Evolutionary conservation across 2,113 vertebrate genomes (phyloP).

Genomic region (Epinephelus cyanopodus): DNA sequence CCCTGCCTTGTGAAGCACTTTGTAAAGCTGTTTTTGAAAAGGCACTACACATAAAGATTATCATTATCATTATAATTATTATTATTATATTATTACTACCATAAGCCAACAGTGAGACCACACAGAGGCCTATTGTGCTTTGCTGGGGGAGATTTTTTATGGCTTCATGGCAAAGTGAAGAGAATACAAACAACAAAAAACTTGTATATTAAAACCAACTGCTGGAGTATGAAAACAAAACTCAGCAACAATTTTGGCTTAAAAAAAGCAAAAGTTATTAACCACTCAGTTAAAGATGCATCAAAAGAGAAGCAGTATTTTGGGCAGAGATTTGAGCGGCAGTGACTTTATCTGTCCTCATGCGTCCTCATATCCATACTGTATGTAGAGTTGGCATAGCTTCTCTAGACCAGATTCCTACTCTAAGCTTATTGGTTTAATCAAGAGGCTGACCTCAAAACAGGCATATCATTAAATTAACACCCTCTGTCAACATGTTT

Average conservation of each 20-base stretch:
- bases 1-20: too few species aligned
- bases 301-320: neutral
- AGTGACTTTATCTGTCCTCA: neutral
- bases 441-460: constrained; percentile 46
- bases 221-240: too few species aligned
- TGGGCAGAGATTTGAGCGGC: neutral
- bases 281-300: neutral
- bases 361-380: neutral
- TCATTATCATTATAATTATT: too few species aligned
- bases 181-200: neutral
- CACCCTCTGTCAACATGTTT: constrained; percentile 34
- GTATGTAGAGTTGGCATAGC: constrained; percentile 1
- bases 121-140: too few species aligned
- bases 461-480: constrained; percentile 41
- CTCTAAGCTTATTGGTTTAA: neutral
- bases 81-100: too few species aligned
- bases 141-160: neutral
- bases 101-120: too few species aligned
- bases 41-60: too few species aligned
- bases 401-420: neutral
- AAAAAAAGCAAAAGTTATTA: neutral
- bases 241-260: neutral
- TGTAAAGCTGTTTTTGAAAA: too few species aligned
- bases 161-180: neutral
- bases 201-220: neutral